Evolutionary conservation across 1,140 invertebrate genomes (phyloP).

Genomic region (Papilio machaon): DNA sequence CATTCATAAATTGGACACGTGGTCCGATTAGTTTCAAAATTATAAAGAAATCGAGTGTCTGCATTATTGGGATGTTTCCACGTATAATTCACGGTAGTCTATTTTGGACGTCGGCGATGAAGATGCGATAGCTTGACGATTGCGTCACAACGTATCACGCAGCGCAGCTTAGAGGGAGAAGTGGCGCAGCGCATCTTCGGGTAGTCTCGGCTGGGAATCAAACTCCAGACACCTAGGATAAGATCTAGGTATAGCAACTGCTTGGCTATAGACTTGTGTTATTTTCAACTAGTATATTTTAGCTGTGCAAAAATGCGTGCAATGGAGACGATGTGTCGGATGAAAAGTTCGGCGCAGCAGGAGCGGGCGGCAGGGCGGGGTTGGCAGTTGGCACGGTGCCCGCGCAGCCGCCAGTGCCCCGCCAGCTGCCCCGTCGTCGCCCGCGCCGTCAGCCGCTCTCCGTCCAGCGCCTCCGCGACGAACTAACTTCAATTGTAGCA

Average conservation of each 20-base stretch:
- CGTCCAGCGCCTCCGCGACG: slow-evolving; percentile 48
- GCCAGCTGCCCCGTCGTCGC: slow-evolving; percentile 66
- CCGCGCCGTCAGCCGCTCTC: slow-evolving; percentile 62
- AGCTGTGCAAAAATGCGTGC: slow-evolving; percentile 31
- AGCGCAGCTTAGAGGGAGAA: background rate
- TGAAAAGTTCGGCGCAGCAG: slow-evolving; percentile 56
- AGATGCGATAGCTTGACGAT: slow-evolving; percentile 29
- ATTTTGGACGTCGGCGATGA: slow-evolving; percentile 47
- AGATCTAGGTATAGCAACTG: background rate
- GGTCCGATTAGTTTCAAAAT: slow-evolving; percentile 43
- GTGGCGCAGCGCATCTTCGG: background rate
- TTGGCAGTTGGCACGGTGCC: slow-evolving; percentile 69
- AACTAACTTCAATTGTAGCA: slow-evolving; percentile 31
- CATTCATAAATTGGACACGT: slow-evolving; percentile 68
- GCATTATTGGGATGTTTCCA: slow-evolving; percentile 45
- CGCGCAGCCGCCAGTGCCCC: slow-evolving; percentile 68
- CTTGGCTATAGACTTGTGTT: background rate
- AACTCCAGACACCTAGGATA: background rate
- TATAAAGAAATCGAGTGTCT: slow-evolving; percentile 39
- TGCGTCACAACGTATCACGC: slow-evolving; percentile 11
- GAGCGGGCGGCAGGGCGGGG: background rate
- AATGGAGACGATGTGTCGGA: slow-evolving; percentile 55
- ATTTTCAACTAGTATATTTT: slow-evolving; percentile 20
- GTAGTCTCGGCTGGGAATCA: background rate
- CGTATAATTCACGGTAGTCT: slow-evolving; percentile 45